Evolutionary conservation across 37 sponge, comb jelly and placozoan species (phyloP), one percentile per base, ranked within the genome.

Genomic region (Axinella damicornis): DNA sequence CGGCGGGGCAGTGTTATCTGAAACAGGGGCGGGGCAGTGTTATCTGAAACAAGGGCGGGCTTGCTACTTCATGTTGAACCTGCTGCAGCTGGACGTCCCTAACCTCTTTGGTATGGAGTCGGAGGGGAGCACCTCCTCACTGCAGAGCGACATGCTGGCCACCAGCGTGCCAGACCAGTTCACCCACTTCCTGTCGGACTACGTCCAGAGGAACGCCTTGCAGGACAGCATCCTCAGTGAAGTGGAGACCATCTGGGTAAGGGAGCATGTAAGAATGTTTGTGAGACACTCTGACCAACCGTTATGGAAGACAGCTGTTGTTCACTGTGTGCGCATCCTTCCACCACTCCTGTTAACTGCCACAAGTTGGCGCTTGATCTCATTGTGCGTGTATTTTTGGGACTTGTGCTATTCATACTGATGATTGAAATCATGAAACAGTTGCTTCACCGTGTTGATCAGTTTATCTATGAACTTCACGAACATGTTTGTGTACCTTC

Each of bases 71-170:
- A 57, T 85, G 11, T 52, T 77, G 15, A 78, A 85, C 36, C 77
- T 85, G 30, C 69, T 85, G 13, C 39, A 76, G 15, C 41, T 85
- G 22, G 31, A 77, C 13, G 86, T 85, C 24, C 70, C 78, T 16
- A 66, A 55, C 22, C 64, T 85, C 2, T 33, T 75, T 57, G 76
- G 6, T 12, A 9, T 46, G 46, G 46, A 46, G 46, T 9, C 4
- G 46, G 46, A 9, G 9, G 46, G 9, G 9, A 46, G 9, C 4
- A n/a, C n/a, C n/a, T n/a, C n/a, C n/a, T n/a, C n/a, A n/a, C n/a
- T n/a, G n/a, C n/a, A n/a, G n/a, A n/a, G n/a, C n/a, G n/a, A n/a
- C 33, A 32, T 14, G 66, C n/a, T n/a, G n/a, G 73, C 22, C 41
- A 53, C 22, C 53, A 46, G 63, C 65, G 79, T 65, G 18, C 25